A percentile compares a stretch with the other conserved stretches of the same genome.
phyloP scores from a whole-genome alignment of 30 jellyfish, hydroid and myxozoan species.

The Turritopsis dohrnii region DNA sequence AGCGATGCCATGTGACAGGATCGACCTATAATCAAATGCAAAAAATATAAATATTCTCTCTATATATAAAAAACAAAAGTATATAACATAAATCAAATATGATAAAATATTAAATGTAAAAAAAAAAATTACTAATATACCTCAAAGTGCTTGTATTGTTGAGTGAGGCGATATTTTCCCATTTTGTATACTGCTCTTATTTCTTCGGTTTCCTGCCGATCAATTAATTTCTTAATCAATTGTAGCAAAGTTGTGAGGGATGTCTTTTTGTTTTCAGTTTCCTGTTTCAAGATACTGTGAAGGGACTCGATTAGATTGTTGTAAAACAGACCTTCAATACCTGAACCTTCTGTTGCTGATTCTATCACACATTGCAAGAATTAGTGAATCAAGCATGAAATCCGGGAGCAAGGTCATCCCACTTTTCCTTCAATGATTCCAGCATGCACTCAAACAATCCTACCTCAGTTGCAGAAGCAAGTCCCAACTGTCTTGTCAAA shows the following conservation, averaged over 20 bases:
- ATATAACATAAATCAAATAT: too few relatives aligned
- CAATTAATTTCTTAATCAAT: neutral
- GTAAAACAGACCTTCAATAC: neutral
- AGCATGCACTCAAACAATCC: conserved; percentile 27
- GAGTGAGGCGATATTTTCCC: neutral
- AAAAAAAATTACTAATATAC: neutral
- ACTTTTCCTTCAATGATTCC: conserved; percentile 22
- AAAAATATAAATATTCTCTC: neutral
- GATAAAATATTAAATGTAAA: too few relatives aligned
- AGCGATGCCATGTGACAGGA: neutral
- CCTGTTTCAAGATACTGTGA: neutral
- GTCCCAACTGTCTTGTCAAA: conserved; percentile 21
- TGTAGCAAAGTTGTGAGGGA: neutral
- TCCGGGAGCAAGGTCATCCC: conserved; percentile 42
- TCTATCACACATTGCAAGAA: neutral
- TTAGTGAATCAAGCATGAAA: conserved; percentile 35
- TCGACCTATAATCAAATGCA: neutral
- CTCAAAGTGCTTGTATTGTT: neutral
- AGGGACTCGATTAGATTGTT: neutral
- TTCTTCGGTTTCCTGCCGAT: neutral
- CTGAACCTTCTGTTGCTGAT: neutral
- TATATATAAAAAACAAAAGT: neutral
- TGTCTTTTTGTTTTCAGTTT: neutral
- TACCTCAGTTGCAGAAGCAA: conserved; percentile 33
- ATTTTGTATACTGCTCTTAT: conserved; percentile 5